Conservation (phyloP, 1,140 invertebrate genomes). For the Drosophila seguyi region DNA sequence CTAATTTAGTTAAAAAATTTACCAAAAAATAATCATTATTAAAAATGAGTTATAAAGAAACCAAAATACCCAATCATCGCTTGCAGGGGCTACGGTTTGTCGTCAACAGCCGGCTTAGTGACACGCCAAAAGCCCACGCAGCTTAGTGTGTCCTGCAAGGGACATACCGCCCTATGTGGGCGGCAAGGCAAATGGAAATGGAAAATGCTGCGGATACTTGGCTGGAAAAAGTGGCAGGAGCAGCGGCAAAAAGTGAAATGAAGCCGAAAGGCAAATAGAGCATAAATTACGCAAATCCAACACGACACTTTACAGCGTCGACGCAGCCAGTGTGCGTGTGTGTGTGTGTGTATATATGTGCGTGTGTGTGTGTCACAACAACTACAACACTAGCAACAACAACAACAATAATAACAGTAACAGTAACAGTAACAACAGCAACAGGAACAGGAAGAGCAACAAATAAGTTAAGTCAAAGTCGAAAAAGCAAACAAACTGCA, state of each 20-base stretch:
- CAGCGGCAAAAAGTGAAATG: conserved; percentile 77
- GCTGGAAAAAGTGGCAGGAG: conserved; percentile 47
- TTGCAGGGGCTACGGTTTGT: conserved; percentile 19
- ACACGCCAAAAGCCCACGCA: conserved; percentile 42
- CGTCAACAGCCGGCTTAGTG: conserved; percentile 47
- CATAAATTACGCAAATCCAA: conserved; percentile 84
- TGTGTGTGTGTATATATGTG: not conserved
- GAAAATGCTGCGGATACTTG: conserved; percentile 49
- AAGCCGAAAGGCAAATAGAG: conserved; percentile 83
- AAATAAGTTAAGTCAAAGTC: conserved; percentile 83
- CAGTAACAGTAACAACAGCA: conserved; percentile 11
- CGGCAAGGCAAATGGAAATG: conserved; percentile 6
- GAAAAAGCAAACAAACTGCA: conserved; percentile 70
- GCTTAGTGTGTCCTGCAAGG: conserved; percentile 47
- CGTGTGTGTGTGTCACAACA: conserved; percentile 33
- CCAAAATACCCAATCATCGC: not conserved
- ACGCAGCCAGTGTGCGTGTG: conserved; percentile 12
- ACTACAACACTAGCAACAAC: conserved; percentile 33
- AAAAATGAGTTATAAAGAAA: not conserved
- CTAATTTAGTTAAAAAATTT: not conserved
- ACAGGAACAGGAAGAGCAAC: conserved; percentile 58
- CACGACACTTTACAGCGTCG: conserved; percentile 70
- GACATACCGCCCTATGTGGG: conserved; percentile 12
- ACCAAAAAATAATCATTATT: not conserved
- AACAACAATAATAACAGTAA: conserved; percentile 35